Conservation (phyloP, 2,113 vertebrate species). For the Nettapus auritus region DNA sequence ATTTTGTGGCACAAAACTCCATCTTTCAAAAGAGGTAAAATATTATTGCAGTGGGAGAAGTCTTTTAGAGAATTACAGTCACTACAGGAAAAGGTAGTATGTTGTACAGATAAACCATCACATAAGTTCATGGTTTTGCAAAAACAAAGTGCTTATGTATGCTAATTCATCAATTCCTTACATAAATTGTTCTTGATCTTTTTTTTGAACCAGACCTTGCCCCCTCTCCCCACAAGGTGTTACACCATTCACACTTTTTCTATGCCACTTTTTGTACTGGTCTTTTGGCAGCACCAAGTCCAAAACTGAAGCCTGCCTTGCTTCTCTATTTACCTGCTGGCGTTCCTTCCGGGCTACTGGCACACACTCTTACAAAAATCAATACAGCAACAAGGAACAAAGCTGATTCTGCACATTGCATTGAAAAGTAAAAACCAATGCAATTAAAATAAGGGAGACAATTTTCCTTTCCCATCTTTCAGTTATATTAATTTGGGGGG, state of each 20-base stretch:
- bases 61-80: not conserved
- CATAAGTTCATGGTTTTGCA: not conserved
- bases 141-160: not conserved
- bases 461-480: not conserved
- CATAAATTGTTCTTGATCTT: not conserved
- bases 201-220: not conserved
- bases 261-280: not conserved
- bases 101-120: not conserved
- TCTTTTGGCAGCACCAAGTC: not conserved
- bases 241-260: not conserved
- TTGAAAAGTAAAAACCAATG: not conserved
- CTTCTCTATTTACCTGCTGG: not conserved
- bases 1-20: not conserved
- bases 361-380: not conserved
- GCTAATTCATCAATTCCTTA: not conserved
- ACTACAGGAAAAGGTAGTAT: not conserved
- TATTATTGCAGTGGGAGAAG: not conserved
- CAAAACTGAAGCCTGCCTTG: not conserved
- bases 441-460: not conserved
- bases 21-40: not conserved
- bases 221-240: not conserved
- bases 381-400: not conserved
- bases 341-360: not conserved
- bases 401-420: not conserved
- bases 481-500: not conserved